A percentile compares a stretch with the other conserved stretches of the same genome.
Conservation (phyloP, 2,113 vertebrate genomes). For the Megaceryle maxima region DNA sequence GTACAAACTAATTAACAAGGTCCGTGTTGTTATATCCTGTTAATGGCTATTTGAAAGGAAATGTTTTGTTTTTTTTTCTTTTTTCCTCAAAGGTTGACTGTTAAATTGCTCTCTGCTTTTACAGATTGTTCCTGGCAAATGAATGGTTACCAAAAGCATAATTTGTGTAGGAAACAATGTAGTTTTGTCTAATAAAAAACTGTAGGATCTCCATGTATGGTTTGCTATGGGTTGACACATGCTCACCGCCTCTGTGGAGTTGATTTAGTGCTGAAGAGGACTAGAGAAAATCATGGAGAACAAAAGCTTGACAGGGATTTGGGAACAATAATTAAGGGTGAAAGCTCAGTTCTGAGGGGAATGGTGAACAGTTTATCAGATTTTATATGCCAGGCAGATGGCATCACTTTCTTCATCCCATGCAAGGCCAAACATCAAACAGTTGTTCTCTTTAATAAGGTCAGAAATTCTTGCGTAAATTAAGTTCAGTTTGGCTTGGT, state of each 20-base stretch:
- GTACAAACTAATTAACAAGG: not conserved
- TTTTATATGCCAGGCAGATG: not conserved
- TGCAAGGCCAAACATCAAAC: not conserved
- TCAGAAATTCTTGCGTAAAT: not conserved
- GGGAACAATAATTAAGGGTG: not conserved
- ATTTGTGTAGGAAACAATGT: not conserved
- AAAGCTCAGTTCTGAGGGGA: not conserved
- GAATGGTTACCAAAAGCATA: not conserved
- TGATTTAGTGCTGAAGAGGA: not conserved
- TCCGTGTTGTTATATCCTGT: not conserved
- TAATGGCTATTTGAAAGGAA: not conserved
- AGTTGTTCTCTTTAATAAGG: not conserved
- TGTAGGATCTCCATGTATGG: not conserved
- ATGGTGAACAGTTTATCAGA: not conserved
- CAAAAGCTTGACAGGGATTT: not conserved
- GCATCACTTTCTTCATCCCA: not conserved
- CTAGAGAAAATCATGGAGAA: not conserved
- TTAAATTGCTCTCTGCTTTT: not conserved
- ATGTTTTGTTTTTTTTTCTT: not conserved
- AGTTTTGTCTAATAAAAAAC: not conserved
- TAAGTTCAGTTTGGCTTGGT: not conserved
- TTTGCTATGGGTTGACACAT: not conserved
- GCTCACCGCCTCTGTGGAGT: not conserved
- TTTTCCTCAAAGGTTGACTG: not conserved
- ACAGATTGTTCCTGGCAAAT: not conserved